A percentile compares a stretch with the other conserved stretches of the same genome.
Conservation (phyloP, 2,888 invertebrate species). For the Melinopterus prodromus region DNA sequence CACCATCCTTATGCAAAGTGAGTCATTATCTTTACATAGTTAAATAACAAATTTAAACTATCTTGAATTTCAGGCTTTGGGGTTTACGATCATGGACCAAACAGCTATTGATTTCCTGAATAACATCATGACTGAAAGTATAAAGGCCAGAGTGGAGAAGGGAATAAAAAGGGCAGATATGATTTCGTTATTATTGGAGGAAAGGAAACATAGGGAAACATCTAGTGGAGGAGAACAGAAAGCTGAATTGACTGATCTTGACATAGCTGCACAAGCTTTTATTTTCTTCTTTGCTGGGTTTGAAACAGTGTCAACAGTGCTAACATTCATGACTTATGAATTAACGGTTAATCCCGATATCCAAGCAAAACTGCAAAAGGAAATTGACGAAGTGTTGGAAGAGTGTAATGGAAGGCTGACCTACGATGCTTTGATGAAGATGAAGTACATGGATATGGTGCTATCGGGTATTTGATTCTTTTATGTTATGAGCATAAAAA, state of each 20-base stretch:
- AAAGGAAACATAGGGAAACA: constrained; percentile 29
- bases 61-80: constrained; percentile 19
- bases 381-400: constrained; percentile 60
- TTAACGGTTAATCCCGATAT: constrained; percentile 67
- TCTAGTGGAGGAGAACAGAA: not conserved
- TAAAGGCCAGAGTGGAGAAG: constrained; percentile 60
- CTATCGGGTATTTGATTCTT: constrained; percentile 8
- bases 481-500: no score
- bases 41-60: not conserved
- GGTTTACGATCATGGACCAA: constrained; percentile 13
- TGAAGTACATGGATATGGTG: constrained; percentile 15
- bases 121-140: constrained; percentile 52
- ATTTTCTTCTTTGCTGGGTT: constrained; percentile 66
- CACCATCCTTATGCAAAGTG: constrained; percentile 23
- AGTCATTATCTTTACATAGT: constrained; percentile 30
- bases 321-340: constrained; percentile 66
- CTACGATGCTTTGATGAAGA: constrained; percentile 61
- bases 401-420: constrained; percentile 55
- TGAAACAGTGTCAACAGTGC: constrained; percentile 61
- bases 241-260: constrained; percentile 53
- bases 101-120: constrained; percentile 41
- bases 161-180: constrained; percentile 65
- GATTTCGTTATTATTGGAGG: constrained; percentile 46
- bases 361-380: constrained; percentile 64
- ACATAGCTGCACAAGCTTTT: constrained; percentile 66